Conservation (phyloP, 2,797 vertebrate species). For the Hephaestus fuliginosus region DNA sequence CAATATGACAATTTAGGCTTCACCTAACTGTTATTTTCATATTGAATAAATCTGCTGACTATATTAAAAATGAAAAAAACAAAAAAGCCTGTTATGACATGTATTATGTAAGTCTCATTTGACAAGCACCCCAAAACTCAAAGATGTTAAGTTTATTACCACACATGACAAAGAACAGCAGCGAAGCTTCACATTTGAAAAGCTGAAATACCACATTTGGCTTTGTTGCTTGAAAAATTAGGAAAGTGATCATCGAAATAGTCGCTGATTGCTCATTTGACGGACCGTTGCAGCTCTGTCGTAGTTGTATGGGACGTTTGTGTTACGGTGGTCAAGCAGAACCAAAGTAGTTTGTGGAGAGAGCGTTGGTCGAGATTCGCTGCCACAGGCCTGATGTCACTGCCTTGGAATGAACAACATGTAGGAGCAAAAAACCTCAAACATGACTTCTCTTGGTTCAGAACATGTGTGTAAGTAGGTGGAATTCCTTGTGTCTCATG, state of each 20-base stretch:
- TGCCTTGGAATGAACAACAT: conserved; percentile 7
- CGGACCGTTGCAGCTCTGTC: background rate
- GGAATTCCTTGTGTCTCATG: background rate
- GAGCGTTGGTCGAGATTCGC: background rate
- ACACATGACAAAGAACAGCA: background rate
- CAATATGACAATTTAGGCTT: no score
- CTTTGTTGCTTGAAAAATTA: background rate
- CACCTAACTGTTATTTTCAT: no score
- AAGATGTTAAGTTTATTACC: background rate
- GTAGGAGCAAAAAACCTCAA: background rate
- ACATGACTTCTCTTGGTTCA: background rate
- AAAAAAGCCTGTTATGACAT: no score
- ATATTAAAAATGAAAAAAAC: no score
- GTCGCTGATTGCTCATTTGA: background rate
- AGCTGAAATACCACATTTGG: background rate
- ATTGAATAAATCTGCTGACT: no score
- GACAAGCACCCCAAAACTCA: no score
- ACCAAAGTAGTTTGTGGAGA: background rate
- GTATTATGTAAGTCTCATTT: no score
- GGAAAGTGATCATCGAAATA: background rate
- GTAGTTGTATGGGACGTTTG: background rate
- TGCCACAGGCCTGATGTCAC: background rate
- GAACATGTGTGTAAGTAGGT: background rate
- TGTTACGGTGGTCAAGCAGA: background rate
- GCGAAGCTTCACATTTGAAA: background rate